phyloP scores from a whole-genome alignment of 2,797 vertebrate genomes.

The Tenualosa ilisha region DNA sequence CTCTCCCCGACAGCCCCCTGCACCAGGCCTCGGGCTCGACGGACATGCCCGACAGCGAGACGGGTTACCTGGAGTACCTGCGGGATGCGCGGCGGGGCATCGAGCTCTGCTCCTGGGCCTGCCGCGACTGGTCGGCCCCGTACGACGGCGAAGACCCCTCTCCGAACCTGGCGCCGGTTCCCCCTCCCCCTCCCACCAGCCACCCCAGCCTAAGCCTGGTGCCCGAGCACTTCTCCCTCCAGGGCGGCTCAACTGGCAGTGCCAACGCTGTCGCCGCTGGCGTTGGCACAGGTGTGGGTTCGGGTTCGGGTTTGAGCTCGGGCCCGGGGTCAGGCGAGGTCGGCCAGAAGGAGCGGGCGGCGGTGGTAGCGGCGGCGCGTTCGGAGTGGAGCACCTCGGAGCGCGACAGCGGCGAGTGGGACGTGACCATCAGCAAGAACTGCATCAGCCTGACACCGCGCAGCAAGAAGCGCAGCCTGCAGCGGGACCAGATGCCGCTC shows the following conservation, averaged over 20 bases:
- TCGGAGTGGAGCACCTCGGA: constrained; percentile 77
- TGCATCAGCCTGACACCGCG: constrained; percentile 82
- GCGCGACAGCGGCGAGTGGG: constrained; percentile 81
- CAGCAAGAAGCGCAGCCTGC: constrained; percentile 89
- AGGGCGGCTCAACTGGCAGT: constrained; percentile 33
- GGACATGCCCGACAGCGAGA: constrained; percentile 72
- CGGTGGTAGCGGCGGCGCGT: constrained; percentile 67
- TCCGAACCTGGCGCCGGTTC: constrained; percentile 65
- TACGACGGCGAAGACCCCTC: constrained; percentile 90
- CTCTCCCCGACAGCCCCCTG: constrained; percentile 78
- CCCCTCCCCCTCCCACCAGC: constrained; percentile 62
- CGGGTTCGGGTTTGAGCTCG: neutral
- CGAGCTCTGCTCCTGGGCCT: constrained; percentile 86
- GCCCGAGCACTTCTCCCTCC: constrained; percentile 73
- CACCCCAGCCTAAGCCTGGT: constrained; percentile 64
- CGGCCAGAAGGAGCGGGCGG: constrained; percentile 63
- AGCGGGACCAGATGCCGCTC: constrained; percentile 67
- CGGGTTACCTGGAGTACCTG: constrained; percentile 92
- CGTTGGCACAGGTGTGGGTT: constrained; percentile 49
- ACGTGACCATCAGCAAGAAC: constrained; percentile 76
- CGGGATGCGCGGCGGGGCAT: constrained; percentile 83
- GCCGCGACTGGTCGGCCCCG: constrained; percentile 90
- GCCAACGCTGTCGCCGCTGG: constrained; percentile 53
- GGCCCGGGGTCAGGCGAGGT: neutral
- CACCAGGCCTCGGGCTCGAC: constrained; percentile 60